Evolutionary conservation across 2,888 invertebrate species (phyloP).

Genomic region (Apantesis nais): DNA sequence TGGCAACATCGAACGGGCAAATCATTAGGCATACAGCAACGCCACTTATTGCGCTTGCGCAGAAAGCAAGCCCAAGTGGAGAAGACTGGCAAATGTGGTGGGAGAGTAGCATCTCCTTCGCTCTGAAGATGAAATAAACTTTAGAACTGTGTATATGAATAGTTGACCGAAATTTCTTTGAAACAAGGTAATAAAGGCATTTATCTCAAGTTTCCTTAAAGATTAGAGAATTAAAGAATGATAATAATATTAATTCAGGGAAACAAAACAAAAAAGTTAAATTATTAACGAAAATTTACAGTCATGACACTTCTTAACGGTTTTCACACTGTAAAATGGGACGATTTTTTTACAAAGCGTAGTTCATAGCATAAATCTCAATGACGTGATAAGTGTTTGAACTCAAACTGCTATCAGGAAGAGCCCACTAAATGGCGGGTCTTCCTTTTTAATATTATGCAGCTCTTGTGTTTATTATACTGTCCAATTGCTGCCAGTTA

Average conservation of each 20-base stretch:
- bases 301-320: neutral
- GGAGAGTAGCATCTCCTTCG: slow-evolving; percentile 70
- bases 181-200: neutral
- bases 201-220: too few relatives aligned
- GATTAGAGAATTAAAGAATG: too few relatives aligned
- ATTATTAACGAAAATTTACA: too few relatives aligned
- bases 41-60: slow-evolving; percentile 91
- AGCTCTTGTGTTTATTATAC: neutral
- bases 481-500: neutral
- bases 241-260: too few relatives aligned
- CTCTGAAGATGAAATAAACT: slow-evolving; percentile 55
- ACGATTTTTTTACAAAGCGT: neutral
- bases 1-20: slow-evolving; percentile 95
- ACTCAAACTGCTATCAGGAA: too few relatives aligned
- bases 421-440: neutral
- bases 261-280: too few relatives aligned
- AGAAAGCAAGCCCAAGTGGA: slow-evolving; percentile 72
- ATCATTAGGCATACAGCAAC: slow-evolving; percentile 90
- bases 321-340: neutral
- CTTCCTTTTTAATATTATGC: neutral
- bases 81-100: slow-evolving; percentile 64
- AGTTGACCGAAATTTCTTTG: neutral
- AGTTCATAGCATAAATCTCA: neutral
- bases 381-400: neutral
- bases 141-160: slow-evolving; percentile 2